phyloP scores from a whole-genome alignment of 2,797 vertebrate species.

The Clarias pachynema region DNA sequence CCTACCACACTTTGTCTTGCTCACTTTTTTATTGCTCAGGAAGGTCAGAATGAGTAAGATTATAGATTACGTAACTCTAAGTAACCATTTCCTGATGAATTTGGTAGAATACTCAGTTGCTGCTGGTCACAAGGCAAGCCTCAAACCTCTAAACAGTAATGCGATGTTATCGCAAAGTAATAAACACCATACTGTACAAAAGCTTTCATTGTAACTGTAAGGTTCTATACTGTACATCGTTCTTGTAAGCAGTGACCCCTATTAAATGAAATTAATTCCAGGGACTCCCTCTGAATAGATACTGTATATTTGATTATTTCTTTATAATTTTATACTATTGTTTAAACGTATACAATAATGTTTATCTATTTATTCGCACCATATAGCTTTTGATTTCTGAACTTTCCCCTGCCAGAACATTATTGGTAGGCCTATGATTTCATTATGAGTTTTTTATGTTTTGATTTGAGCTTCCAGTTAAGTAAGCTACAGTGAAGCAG shows the following conservation, averaged over 20 bases:
- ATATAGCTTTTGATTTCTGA: background rate
- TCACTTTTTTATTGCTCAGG: background rate
- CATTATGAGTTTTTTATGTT: background rate
- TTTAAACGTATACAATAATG: background rate
- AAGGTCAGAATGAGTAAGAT: slow-evolving; percentile 6
- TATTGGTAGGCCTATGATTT: background rate
- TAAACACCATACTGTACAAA: background rate
- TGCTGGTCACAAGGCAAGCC: slow-evolving; percentile 14
- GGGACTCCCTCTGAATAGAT: too few relatives aligned
- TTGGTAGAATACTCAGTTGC: slow-evolving; percentile 5
- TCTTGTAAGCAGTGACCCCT: background rate
- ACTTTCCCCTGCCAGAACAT: background rate
- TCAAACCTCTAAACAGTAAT: slow-evolving; percentile 12
- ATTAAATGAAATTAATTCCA: background rate
- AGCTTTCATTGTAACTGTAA: background rate
- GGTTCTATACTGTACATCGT: background rate
- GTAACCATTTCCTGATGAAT: slow-evolving; percentile 20
- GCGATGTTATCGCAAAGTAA: background rate
- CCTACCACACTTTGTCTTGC: background rate
- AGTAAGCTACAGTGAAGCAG: background rate
- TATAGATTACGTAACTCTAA: background rate
- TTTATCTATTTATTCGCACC: background rate
- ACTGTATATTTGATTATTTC: background rate
- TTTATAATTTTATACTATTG: background rate
- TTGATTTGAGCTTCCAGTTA: background rate